Evolutionary conservation across 1,140 invertebrate genomes (phyloP).

Genomic region (Lithobius niger): DNA sequence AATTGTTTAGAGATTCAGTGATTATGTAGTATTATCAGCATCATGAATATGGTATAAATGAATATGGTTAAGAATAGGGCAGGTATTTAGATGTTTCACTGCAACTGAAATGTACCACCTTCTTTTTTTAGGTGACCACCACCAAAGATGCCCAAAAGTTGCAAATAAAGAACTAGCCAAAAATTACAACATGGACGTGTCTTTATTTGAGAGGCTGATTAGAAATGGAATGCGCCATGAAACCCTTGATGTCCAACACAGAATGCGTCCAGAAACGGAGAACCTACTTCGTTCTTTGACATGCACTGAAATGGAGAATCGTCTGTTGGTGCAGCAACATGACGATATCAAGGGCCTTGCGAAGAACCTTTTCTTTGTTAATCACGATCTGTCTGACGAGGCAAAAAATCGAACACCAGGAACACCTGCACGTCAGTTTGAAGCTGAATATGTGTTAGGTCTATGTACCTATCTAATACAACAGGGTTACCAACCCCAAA

Average conservation of each 20-base stretch:
- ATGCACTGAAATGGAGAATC: slow-evolving; percentile 21
- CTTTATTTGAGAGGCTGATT: slow-evolving; percentile 25
- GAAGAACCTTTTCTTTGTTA: slow-evolving; percentile 45
- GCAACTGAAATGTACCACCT: too few relatives aligned
- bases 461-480: slow-evolving; percentile 10
- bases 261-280: slow-evolving; percentile 35
- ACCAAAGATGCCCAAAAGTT: slow-evolving; percentile 11
- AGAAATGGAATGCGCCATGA: slow-evolving; percentile 23
- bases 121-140: slow-evolving; percentile 13
- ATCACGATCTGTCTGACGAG: slow-evolving; percentile 32
- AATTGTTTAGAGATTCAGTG: too few relatives aligned
- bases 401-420: slow-evolving; percentile 2
- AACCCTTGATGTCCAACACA: slow-evolving; percentile 30
- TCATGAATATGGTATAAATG: too few relatives aligned
- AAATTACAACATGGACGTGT: slow-evolving; percentile 23
- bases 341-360: slow-evolving; percentile 36
- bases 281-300: slow-evolving; percentile 28
- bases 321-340: slow-evolving; percentile 35
- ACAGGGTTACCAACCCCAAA: slow-evolving; percentile 6
- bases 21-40: too few relatives aligned
- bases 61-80: too few relatives aligned
- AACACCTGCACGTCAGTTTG: neutral
- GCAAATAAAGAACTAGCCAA: slow-evolving; percentile 22
- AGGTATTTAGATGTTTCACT: too few relatives aligned
- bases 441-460: neutral